These are phyloP conservation scores for Megaptera novaeangliae DNA, from an alignment of 2,113 vertebrate species.

Conservation along the genomic window DNA sequence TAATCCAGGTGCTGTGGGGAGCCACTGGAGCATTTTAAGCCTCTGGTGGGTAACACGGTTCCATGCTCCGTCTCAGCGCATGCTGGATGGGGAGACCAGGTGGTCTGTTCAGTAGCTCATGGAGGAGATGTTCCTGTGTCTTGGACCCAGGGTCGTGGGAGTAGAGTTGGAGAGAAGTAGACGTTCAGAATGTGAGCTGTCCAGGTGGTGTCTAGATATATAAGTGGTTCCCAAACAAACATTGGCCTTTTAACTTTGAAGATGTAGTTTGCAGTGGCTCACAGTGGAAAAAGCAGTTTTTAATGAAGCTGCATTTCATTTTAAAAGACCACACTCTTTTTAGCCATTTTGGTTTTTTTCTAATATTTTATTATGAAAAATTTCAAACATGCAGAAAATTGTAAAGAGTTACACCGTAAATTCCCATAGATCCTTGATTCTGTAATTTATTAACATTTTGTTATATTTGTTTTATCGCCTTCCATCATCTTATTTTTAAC, in stretches of 20 bases:
- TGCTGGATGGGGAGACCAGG: background rate
- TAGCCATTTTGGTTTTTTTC: background rate
- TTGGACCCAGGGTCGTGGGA: background rate
- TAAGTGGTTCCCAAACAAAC: background rate
- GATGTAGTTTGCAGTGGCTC: background rate
- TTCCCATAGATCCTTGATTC: background rate
- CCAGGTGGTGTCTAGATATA: no score
- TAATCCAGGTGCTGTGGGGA: background rate
- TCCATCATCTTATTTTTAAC: background rate
- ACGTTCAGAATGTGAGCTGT: background rate
- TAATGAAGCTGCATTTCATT: background rate
- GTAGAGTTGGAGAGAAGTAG: background rate
- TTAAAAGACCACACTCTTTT: background rate
- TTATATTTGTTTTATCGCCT: background rate
- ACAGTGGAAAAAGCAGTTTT: background rate
- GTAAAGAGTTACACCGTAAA: background rate
- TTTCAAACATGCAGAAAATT: background rate
- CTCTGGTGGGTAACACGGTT: accelerated
- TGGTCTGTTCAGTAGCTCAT: background rate
- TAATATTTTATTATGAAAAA: background rate
- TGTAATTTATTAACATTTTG: background rate
- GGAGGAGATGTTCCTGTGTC: background rate
- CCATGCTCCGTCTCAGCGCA: background rate
- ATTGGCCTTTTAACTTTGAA: background rate
- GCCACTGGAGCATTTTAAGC: background rate